phyloP scores from a whole-genome alignment of 1,140 invertebrate species.

The Drosophila triauraria region DNA sequence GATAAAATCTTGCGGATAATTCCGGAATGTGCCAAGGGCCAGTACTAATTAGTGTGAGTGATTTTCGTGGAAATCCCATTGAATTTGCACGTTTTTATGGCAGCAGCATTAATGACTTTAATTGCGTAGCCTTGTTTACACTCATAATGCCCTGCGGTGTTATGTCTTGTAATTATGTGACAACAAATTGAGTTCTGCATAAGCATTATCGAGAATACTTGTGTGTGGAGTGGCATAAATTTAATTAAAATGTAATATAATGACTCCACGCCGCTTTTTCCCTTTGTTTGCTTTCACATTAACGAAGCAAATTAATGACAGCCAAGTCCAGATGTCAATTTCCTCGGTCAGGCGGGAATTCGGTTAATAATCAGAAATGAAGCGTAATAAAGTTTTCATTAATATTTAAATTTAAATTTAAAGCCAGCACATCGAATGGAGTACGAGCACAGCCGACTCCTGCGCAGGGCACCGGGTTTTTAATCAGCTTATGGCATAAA shows the following conservation, averaged over 20 bases:
- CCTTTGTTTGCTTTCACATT: constrained; percentile 47
- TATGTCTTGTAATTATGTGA: constrained; percentile 66
- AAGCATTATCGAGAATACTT: constrained; percentile 42
- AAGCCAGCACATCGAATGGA: neutral
- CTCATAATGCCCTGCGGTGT: constrained; percentile 38
- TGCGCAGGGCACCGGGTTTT: neutral
- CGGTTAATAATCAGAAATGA: constrained; percentile 25
- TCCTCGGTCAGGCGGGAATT: constrained; percentile 29
- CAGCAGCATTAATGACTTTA: constrained; percentile 17
- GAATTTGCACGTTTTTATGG: constrained; percentile 24
- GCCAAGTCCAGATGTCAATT: constrained; percentile 54
- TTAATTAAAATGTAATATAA: constrained; percentile 61
- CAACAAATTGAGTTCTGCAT: constrained; percentile 55
- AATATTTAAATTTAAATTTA: constrained; percentile 33
- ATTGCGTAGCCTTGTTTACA: constrained; percentile 31
- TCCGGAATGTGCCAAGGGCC: neutral
- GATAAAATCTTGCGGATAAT: constrained; percentile 11
- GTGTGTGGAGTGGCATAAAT: constrained; percentile 40
- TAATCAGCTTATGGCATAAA: constrained; percentile 21
- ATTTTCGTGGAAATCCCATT: constrained; percentile 29
- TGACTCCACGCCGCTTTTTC: constrained; percentile 43
- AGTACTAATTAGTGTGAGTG: constrained; percentile 27
- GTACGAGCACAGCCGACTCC: neutral
- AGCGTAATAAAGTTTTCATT: constrained; percentile 23
- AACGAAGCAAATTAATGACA: constrained; percentile 56